These are phyloP conservation scores for Meandrusa payeni DNA, from an alignment of 2,888 invertebrate species.

Conservation along the genomic window DNA sequence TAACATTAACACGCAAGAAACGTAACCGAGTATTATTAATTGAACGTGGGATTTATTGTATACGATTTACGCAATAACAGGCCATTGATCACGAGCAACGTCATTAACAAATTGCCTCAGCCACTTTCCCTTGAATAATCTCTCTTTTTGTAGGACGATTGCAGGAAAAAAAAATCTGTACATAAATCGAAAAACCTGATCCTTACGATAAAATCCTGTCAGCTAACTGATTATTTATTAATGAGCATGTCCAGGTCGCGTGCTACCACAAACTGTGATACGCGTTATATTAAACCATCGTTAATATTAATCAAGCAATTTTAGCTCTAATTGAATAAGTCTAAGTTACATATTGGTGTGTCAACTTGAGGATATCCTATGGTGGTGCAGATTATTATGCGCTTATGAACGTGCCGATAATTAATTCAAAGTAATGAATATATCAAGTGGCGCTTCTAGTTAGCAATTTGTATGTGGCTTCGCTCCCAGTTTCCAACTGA, in stretches of 20 bases:
- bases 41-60: not conserved
- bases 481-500: too few species aligned
- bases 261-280: conserved; percentile 25
- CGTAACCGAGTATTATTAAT: not conserved
- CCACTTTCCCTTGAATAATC: conserved; percentile 11
- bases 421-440: conserved; percentile 30
- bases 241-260: conserved; percentile 28
- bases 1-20: not conserved
- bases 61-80: conserved; percentile 1
- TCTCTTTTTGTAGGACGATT: not conserved
- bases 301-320: not conserved
- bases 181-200: conserved; percentile 13
- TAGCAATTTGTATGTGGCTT: not conserved
- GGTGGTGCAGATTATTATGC: conserved; percentile 14
- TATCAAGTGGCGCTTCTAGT: conserved; percentile 21
- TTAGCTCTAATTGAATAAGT: not conserved
- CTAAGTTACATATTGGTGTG: conserved; percentile 9
- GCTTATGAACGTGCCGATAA: conserved; percentile 21
- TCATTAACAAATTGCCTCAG: conserved; percentile 14
- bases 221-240: conserved; percentile 29
- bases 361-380: not conserved
- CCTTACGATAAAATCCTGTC: conserved; percentile 16
- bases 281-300: conserved; percentile 10
- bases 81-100: conserved; percentile 7
- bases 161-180: not conserved